A percentile compares a stretch with the other conserved stretches of the same genome.
phyloP scores from a whole-genome alignment of 1,140 invertebrate genomes.

The Aphaenogaster rudis region DNA sequence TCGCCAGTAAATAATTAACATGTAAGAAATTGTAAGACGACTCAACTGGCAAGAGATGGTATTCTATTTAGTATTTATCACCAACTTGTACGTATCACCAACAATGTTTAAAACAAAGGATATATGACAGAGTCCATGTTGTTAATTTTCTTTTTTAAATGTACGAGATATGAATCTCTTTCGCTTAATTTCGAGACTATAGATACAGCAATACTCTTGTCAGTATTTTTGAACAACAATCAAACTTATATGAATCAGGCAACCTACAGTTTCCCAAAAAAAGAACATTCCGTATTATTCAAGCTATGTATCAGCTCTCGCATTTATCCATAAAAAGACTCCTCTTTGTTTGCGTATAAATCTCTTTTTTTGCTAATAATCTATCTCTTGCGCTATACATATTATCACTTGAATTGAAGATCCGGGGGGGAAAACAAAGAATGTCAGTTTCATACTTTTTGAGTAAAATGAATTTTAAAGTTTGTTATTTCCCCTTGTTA shows the following conservation, averaged over 20 bases:
- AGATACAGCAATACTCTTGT: background rate
- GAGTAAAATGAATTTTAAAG: too few relatives aligned
- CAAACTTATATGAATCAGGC: background rate
- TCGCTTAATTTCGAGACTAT: background rate
- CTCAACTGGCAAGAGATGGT: too few relatives aligned
- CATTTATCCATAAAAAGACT: background rate
- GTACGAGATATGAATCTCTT: background rate
- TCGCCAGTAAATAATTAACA: too few relatives aligned
- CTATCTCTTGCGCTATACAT: background rate
- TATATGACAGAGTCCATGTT: background rate
- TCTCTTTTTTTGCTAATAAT: background rate
- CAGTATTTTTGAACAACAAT: background rate
- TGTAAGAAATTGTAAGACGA: too few relatives aligned
- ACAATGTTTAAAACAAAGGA: background rate
- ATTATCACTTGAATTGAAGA: background rate
- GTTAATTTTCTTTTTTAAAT: background rate
- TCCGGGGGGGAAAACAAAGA: too few relatives aligned
- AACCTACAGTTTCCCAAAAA: background rate
- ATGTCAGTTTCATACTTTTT: too few relatives aligned
- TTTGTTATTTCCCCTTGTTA: too few relatives aligned
- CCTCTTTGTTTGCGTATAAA: background rate
- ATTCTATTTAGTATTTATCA: too few relatives aligned
- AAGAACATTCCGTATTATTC: background rate
- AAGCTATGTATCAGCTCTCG: background rate
- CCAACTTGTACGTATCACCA: too few relatives aligned